Evolutionary conservation across 2,797 vertebrate species (phyloP).

Genomic region (Danio jaintianensis): DNA sequence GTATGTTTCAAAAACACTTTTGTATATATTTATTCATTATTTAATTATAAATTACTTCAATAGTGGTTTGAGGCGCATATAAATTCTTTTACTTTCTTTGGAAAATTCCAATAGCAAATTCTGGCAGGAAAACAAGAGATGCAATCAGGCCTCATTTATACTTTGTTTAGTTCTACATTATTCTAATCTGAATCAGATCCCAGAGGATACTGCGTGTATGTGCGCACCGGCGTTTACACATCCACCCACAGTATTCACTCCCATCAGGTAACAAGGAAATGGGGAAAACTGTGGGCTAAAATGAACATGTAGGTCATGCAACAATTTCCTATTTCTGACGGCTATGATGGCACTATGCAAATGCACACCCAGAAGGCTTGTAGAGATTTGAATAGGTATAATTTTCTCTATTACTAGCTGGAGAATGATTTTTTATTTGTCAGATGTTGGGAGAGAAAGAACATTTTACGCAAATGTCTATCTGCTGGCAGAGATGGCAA

Average conservation of each 20-base stretch:
- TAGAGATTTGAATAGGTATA: conserved; percentile 21
- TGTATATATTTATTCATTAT: too few species aligned
- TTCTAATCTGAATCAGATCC: conserved; percentile 13
- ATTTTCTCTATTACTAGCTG: conserved; percentile 38
- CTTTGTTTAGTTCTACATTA: conserved; percentile 29
- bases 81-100: not conserved
- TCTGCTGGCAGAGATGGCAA: not conserved
- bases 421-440: conserved; percentile 16
- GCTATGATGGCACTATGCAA: conserved; percentile 38
- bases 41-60: too few species aligned
- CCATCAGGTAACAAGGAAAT: conserved; percentile 24
- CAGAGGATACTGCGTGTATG: conserved; percentile 5
- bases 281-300: not conserved
- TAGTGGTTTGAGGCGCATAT: too few species aligned
- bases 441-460: conserved; percentile 8
- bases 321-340: conserved; percentile 29
- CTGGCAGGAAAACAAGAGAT: not conserved
- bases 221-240: not conserved
- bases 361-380: conserved; percentile 17
- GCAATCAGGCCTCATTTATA: conserved; percentile 17
- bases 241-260: not conserved
- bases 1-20: too few species aligned
- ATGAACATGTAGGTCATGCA: conserved; percentile 53
- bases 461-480: too few species aligned
- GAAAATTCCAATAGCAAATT: not conserved